Evolutionary conservation across 2,888 invertebrate genomes (phyloP), one percentile per base, ranked within the genome.

Genomic region (Trichopria drosophilae): DNA sequence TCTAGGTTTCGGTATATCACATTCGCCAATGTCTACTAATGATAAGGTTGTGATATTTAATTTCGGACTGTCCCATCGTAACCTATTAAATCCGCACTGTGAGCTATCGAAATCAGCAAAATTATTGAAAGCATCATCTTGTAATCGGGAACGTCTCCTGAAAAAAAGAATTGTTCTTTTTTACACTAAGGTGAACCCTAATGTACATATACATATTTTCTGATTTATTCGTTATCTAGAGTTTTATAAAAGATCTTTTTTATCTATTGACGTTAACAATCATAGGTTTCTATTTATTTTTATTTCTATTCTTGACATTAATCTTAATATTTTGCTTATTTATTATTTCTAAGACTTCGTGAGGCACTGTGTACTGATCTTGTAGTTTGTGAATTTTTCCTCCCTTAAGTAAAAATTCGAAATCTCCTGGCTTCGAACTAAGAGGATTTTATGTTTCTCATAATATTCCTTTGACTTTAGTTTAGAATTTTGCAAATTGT

Each of bases 1-100:
- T 2, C 37, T 39, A 12, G 41, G 31, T 3, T 48, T 24, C 1
- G 51, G 45, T 7, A 53, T 42, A n/a, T 58, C 45, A 35, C 55
- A 58, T 7, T 48, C 43, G 1, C 43, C 48, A 6, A 51, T 35
- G 4, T 55, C n/a, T n/a, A 39, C 6, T 4, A 39, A 24, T 12
- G 26, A 39, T 4, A 39, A 26, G 10, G 39, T 39, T 0, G 58
- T 58, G 6, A 55, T n/a, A n/a, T n/a, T 41, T 31, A 13, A 2
- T 37, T 34, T 1, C 35, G 10, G 3, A 29, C 26, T 6, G 50
- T 34, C 19, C 51, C 50, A 31, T 53, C 50, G 36, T 46, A 56
- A n/a, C 46, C 54, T 2, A 53, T n/a, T n/a, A n/a, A n/a, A n/a
- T n/a, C n/a, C n/a, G n/a, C n/a, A n/a, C n/a, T n/a, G n/a, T n/a